A percentile compares a stretch with the other conserved stretches of the same genome.
phyloP scores from a whole-genome alignment of 2,888 invertebrate genomes.

The Acanthosepion pharaonis region DNA sequence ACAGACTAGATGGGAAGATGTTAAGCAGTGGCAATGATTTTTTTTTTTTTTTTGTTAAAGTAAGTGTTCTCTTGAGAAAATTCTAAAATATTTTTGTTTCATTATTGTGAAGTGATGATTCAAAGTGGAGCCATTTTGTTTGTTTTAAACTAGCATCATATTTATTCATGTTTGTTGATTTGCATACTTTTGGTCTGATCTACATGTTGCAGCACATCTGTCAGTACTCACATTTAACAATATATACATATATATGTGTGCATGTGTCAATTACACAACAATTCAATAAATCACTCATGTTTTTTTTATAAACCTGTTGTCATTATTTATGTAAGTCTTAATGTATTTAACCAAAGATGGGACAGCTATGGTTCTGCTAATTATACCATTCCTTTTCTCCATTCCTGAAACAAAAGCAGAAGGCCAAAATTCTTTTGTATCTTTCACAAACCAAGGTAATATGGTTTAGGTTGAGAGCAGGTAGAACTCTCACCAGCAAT shows the following conservation, averaged over 20 bases:
- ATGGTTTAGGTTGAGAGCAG: neutral
- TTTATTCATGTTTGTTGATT: neutral
- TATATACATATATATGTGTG: neutral
- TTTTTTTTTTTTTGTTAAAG: neutral
- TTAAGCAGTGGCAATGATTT: neutral
- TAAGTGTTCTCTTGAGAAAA: neutral
- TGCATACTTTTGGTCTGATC: neutral
- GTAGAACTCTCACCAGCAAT: neutral
- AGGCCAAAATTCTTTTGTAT: neutral
- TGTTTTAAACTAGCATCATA: neutral
- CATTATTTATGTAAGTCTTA: neutral
- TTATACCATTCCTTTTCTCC: neutral
- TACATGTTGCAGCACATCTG: no score
- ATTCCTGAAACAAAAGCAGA: neutral
- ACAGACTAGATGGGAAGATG: neutral
- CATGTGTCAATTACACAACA: neutral
- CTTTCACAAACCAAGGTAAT: neutral
- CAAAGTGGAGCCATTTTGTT: no score
- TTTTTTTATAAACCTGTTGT: neutral
- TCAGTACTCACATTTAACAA: neutral
- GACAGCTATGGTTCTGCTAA: neutral
- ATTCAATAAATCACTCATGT: conserved; percentile 5
- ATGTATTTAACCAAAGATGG: neutral
- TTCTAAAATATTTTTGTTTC: neutral
- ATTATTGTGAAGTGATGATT: neutral